Percentiles rank a stretch among this genome's conserved stretches.
These are phyloP conservation scores for Nymphicus hollandicus DNA, from an alignment of 2,113 vertebrate species.

Conservation along the genomic window DNA sequence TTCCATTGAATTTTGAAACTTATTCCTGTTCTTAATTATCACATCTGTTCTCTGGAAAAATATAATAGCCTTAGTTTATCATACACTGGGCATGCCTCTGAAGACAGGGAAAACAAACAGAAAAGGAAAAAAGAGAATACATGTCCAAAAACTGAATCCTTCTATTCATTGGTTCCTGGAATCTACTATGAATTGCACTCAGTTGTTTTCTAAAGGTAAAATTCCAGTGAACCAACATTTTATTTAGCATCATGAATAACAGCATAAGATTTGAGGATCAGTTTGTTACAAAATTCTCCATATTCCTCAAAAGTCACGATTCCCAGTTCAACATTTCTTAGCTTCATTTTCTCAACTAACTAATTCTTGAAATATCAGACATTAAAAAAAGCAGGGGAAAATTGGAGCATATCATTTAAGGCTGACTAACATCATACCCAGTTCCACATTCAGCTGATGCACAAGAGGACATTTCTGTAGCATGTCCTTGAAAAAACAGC, in stretches of 20 bases:
- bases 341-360: background rate
- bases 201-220: background rate
- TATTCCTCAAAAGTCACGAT: background rate
- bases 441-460: background rate
- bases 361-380: background rate
- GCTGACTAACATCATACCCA: background rate
- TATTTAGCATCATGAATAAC: background rate
- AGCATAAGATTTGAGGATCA: background rate
- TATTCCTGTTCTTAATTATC: background rate
- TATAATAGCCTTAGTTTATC: background rate
- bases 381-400: background rate
- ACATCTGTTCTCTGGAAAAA: background rate
- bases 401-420: background rate
- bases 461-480: background rate
- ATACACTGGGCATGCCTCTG: background rate
- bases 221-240: background rate
- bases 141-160: background rate
- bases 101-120: background rate
- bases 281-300: background rate
- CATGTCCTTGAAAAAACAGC: background rate
- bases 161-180: background rate
- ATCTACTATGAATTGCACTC: background rate
- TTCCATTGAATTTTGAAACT: background rate
- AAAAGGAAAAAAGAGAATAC: fast-evolving
- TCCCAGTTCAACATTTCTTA: background rate